These are phyloP conservation scores for Rhinophrynus dorsalis DNA, from an alignment of 2,797 vertebrate species.

Conservation along the genomic window DNA sequence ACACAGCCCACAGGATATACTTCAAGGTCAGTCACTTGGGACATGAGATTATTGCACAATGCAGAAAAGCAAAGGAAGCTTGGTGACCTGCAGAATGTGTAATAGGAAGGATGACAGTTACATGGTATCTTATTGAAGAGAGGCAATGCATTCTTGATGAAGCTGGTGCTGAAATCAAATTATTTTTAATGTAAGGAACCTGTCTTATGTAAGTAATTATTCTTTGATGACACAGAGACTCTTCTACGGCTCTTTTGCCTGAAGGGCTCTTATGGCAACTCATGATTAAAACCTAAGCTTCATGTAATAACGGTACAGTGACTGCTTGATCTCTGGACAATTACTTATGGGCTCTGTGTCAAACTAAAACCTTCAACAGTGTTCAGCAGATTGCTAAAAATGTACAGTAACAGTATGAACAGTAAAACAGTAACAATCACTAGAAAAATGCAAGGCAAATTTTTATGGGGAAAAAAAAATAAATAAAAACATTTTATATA, in stretches of 20 bases:
- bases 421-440: too few relatives aligned
- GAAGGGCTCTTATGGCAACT: not conserved
- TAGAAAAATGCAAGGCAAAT: too few relatives aligned
- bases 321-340: conserved; percentile 26
- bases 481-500: too few relatives aligned
- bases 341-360: conserved; percentile 25
- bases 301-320: conserved; percentile 11
- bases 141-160: not conserved
- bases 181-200: not conserved
- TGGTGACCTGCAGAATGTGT: not conserved
- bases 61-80: not conserved
- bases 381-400: not conserved
- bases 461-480: too few relatives aligned
- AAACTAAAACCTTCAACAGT: not conserved
- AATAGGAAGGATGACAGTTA: too few relatives aligned
- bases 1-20: too few relatives aligned
- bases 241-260: not conserved
- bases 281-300: conserved; percentile 24
- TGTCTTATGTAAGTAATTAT: conserved; percentile 13
- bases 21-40: not conserved
- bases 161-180: not conserved
- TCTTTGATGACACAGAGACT: not conserved
- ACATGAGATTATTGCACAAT: not conserved
- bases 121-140: too few relatives aligned
- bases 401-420: too few relatives aligned